phyloP scores from a whole-genome alignment of 2,888 invertebrate genomes.

The Drosophila acutilabella region DNA sequence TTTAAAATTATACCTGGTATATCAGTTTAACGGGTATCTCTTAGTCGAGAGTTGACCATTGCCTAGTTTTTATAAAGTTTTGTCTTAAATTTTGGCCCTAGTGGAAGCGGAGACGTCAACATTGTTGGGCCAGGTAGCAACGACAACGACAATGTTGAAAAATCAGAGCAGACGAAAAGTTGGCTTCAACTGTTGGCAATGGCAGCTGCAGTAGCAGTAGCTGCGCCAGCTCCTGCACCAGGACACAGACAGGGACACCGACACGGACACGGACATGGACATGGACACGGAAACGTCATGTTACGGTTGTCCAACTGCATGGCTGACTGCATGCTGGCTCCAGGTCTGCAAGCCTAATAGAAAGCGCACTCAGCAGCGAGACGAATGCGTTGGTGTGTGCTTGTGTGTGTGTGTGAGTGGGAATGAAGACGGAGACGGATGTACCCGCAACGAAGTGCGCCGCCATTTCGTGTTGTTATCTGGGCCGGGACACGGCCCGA shows the following conservation, averaged over 20 bases:
- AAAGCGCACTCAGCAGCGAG: slow-evolving; percentile 49
- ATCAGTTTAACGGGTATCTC: neutral
- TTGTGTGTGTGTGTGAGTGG: neutral
- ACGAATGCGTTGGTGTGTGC: neutral
- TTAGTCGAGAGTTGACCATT: neutral
- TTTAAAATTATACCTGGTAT: too few species aligned
- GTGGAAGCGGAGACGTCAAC: slow-evolving; percentile 11
- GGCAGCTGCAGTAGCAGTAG: neutral
- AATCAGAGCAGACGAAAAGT: slow-evolving; percentile 56
- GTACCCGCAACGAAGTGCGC: slow-evolving; percentile 57
- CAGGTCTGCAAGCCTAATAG: slow-evolving; percentile 54
- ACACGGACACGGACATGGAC: slow-evolving; percentile 30
- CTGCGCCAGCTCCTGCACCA: slow-evolving; percentile 11
- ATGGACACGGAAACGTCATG: slow-evolving; percentile 77
- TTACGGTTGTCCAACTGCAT: slow-evolving; percentile 75
- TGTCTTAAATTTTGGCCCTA: slow-evolving; percentile 6
- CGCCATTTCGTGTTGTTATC: slow-evolving; percentile 69
- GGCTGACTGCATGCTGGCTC: slow-evolving; percentile 61
- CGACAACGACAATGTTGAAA: slow-evolving; percentile 60
- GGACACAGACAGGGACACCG: slow-evolving; percentile 16
- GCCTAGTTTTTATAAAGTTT: neutral
- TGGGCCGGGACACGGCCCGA: slow-evolving; percentile 61
- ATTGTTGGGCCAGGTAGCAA: slow-evolving; percentile 47
- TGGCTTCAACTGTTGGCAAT: slow-evolving; percentile 45
- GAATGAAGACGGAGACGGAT: slow-evolving; percentile 43